Conservation (phyloP, 2,888 invertebrate genomes). For the Abrostola tripartita region DNA sequence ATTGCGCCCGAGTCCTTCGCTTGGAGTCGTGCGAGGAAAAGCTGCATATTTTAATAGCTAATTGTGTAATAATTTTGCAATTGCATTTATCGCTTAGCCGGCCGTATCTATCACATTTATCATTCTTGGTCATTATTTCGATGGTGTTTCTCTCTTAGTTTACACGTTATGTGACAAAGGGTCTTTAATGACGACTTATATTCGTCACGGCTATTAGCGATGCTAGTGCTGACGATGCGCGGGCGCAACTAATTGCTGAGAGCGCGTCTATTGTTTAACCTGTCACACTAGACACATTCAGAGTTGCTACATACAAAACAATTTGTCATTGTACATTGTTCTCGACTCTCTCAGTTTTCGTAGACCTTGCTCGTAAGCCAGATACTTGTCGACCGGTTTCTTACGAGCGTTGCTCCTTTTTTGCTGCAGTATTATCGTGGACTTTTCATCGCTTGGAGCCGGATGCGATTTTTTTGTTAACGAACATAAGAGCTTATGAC, state of each 20-base stretch:
- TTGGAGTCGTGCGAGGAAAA: conserved; percentile 80
- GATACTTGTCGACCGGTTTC: conserved; percentile 62
- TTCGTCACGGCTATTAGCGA: conserved; percentile 66
- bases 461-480: conserved; percentile 80
- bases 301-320: conserved; percentile 70
- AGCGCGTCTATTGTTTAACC: conserved; percentile 74
- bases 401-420: conserved; percentile 64
- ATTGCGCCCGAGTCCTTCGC: conserved; percentile 86
- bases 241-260: conserved; percentile 68
- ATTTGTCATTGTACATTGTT: conserved; percentile 75
- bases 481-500: conserved; percentile 70
- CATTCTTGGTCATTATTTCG: conserved; percentile 65
- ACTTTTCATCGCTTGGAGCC: conserved; percentile 74
- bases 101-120: conserved; percentile 64
- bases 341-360: conserved; percentile 68
- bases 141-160: conserved; percentile 63
- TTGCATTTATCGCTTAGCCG: conserved; percentile 67
- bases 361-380: conserved; percentile 67
- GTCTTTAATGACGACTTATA: conserved; percentile 59
- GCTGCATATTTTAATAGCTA: conserved; percentile 81
- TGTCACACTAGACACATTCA: conserved; percentile 68
- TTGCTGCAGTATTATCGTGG: conserved; percentile 66
- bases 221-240: conserved; percentile 65
- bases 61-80: conserved; percentile 78
- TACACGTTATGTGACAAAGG: conserved; percentile 57